phyloP scores from a whole-genome alignment of 2,113 vertebrate species.

The Mormyrus lacerda region DNA sequence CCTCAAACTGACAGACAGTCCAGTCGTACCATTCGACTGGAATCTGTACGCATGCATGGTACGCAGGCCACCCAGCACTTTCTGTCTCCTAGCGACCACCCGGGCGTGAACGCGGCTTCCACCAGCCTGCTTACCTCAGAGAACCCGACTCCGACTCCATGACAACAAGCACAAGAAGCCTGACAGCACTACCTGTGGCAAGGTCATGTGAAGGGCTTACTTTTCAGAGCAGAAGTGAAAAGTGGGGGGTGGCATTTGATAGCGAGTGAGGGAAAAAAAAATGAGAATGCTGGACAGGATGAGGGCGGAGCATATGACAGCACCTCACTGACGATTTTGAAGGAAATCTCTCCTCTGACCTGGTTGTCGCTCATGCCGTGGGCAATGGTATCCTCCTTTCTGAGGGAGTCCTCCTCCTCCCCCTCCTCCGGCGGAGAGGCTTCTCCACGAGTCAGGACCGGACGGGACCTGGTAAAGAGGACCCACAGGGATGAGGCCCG shows the following conservation, averaged over 20 bases:
- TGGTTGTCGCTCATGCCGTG: constrained; percentile 51
- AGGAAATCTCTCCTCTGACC: constrained; percentile 56
- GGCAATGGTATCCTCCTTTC: constrained; percentile 32
- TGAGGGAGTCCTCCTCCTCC: constrained; percentile 24
- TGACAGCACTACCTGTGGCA: background rate
- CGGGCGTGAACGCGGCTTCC: background rate
- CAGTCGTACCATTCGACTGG: background rate
- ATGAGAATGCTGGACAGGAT: background rate
- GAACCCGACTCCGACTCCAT: background rate
- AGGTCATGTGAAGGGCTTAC: background rate
- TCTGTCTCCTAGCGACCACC: background rate
- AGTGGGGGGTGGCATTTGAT: background rate
- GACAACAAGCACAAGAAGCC: background rate
- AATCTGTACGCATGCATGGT: background rate
- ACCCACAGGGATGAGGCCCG: background rate
- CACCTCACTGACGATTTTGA: background rate
- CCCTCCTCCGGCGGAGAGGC: background rate
- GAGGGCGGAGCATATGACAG: background rate
- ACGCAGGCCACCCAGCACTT: background rate
- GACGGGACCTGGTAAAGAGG: background rate
- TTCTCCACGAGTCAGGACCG: background rate
- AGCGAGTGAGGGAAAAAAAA: background rate
- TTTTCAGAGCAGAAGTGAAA: background rate
- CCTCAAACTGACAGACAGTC: background rate
- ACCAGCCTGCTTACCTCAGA: background rate